Conservation (phyloP, 2,888 invertebrate genomes). For the Hofmannophila pseudospretella region DNA sequence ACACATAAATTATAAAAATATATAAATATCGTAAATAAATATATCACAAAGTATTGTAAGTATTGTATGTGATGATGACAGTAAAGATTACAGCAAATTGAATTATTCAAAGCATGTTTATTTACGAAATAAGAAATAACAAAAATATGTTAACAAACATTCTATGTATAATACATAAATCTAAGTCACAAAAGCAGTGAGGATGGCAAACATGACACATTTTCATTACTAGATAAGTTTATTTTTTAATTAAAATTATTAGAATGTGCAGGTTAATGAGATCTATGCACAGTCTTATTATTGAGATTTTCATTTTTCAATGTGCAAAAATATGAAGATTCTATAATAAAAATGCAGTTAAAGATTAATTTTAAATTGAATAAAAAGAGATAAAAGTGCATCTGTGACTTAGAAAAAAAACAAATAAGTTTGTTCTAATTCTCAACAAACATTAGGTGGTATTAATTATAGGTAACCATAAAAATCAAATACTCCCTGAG, state of each 20-base stretch:
- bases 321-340: no score
- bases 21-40: no score
- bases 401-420: slow-evolving; percentile 58
- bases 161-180: slow-evolving; percentile 33
- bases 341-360: no score
- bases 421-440: slow-evolving; percentile 52
- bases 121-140: slow-evolving; percentile 68
- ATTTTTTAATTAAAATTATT: slow-evolving; percentile 1
- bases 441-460: slow-evolving; percentile 40
- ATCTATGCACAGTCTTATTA: slow-evolving; percentile 35
- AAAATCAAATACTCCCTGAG: slow-evolving; percentile 27
- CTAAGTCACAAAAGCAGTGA: slow-evolving; percentile 62
- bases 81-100: no score
- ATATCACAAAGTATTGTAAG: no score
- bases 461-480: slow-evolving; percentile 51
- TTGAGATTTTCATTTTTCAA: neutral
- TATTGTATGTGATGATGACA: no score
- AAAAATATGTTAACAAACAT: slow-evolving; percentile 70
- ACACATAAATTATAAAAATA: no score
- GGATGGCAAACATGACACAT: slow-evolving; percentile 4
- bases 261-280: slow-evolving; percentile 27
- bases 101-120: slow-evolving; percentile 61
- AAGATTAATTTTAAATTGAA: slow-evolving; percentile 1
- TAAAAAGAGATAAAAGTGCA: slow-evolving; percentile 19
- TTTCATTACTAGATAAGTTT: neutral